Evolutionary conservation across 2,113 vertebrate genomes (phyloP).

Genomic region (Helogale parvula): DNA sequence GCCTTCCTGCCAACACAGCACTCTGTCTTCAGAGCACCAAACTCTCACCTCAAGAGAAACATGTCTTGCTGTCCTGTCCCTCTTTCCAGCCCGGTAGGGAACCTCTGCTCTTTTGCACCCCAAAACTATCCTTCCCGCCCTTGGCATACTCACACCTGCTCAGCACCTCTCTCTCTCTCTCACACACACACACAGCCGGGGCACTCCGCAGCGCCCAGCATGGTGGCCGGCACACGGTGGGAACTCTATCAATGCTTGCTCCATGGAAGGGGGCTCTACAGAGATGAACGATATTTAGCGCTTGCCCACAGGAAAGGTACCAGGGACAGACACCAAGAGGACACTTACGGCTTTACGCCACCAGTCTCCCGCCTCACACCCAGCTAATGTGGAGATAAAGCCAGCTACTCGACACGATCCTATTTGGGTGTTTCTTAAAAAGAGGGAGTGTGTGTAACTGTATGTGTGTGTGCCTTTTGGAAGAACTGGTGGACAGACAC

Average conservation of each 20-base stretch:
- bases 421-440: background rate
- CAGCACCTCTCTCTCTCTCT: background rate
- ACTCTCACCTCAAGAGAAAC: background rate
- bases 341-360: accelerated
- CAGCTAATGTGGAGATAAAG: background rate
- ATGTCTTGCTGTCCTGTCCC: no score
- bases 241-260: no score
- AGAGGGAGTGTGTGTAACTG: no score
- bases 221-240: background rate
- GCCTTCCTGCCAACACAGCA: background rate
- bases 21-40: accelerated
- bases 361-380: background rate
- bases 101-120: background rate
- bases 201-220: background rate
- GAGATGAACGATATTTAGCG: background rate
- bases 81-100: background rate
- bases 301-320: background rate
- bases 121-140: background rate
- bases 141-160: no score
- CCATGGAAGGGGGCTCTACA: background rate
- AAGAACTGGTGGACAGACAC: background rate
- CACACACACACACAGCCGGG: background rate
- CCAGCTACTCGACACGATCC: background rate
- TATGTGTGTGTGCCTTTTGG: background rate
- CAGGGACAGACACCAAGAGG: background rate